Evolutionary conservation across 92 coral and sea anemone genomes (phyloP).

Genomic region (Meandrina meandrites): DNA sequence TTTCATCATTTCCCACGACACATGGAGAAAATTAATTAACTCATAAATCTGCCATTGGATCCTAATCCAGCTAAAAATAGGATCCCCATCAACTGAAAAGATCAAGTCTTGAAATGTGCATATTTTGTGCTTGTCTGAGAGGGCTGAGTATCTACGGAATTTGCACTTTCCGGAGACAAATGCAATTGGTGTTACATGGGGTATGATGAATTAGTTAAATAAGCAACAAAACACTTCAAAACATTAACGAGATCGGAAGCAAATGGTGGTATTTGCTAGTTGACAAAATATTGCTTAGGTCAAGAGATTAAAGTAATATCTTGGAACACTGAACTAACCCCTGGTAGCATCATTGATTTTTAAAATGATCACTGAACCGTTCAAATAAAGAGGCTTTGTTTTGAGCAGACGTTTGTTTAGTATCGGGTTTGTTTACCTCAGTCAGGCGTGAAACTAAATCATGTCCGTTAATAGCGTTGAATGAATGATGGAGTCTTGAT

Average conservation of each 20-base stretch:
- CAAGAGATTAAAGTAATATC: not conserved
- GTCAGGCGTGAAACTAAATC: not conserved
- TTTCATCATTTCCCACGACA: not conserved
- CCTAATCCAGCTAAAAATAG: not conserved
- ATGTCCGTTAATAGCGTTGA: no score
- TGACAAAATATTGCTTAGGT: not conserved
- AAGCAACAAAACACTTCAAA: not conserved
- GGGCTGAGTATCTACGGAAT: not conserved
- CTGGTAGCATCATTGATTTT: not conserved
- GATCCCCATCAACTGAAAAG: not conserved
- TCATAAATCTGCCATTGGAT: not conserved
- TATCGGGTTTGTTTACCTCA: not conserved
- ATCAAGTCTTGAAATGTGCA: not conserved
- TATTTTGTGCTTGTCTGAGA: not conserved
- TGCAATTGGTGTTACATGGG: not conserved
- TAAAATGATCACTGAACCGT: not conserved
- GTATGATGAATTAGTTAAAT: not conserved
- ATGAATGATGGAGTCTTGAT: not conserved
- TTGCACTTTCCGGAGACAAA: not conserved
- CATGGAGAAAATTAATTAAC: not conserved
- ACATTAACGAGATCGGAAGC: slow-evolving; percentile 6
- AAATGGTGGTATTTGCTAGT: not conserved
- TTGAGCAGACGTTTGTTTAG: not conserved
- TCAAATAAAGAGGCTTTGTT: not conserved
- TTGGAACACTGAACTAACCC: not conserved